Conservation (phyloP, 2,888 invertebrate genomes). For the Cheilosia grossa region DNA sequence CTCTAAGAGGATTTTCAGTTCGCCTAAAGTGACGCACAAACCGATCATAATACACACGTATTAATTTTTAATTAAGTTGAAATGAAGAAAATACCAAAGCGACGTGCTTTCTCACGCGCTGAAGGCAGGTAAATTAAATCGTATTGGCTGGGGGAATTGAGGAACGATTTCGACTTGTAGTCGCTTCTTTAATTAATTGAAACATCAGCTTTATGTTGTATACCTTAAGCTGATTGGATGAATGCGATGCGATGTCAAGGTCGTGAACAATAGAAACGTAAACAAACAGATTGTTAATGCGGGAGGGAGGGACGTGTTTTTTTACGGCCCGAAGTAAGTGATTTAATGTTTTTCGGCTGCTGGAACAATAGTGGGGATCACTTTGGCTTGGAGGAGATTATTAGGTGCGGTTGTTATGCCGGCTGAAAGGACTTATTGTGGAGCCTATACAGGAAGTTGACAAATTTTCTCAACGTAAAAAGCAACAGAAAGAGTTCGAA, state of each 20-base stretch:
- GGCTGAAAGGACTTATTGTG: no score
- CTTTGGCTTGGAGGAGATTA: no score
- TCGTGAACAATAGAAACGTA: background rate
- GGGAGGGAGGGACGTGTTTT: background rate
- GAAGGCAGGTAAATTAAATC: slow-evolving; percentile 14
- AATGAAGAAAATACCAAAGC: slow-evolving; percentile 14
- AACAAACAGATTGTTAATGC: background rate
- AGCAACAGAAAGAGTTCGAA: no score
- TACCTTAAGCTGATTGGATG: background rate
- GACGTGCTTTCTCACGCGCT: slow-evolving; percentile 28
- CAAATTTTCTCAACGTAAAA: no score
- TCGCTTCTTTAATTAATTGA: slow-evolving; percentile 38
- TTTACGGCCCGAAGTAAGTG: background rate
- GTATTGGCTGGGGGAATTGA: slow-evolving; percentile 10
- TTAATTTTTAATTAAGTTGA: slow-evolving; percentile 23
- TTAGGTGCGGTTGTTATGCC: no score
- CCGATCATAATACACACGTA: slow-evolving; percentile 8
- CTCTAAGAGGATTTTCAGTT: slow-evolving; percentile 31
- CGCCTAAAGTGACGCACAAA: slow-evolving; percentile 1
- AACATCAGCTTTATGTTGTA: slow-evolving; percentile 24
- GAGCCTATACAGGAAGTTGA: no score
- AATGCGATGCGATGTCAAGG: slow-evolving; percentile 15
- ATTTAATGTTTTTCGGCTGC: background rate
- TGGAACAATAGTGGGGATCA: background rate
- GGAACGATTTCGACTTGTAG: slow-evolving; percentile 4